phyloP scores from a whole-genome alignment of 1,140 invertebrate species.

The Scaptomyza montana region DNA sequence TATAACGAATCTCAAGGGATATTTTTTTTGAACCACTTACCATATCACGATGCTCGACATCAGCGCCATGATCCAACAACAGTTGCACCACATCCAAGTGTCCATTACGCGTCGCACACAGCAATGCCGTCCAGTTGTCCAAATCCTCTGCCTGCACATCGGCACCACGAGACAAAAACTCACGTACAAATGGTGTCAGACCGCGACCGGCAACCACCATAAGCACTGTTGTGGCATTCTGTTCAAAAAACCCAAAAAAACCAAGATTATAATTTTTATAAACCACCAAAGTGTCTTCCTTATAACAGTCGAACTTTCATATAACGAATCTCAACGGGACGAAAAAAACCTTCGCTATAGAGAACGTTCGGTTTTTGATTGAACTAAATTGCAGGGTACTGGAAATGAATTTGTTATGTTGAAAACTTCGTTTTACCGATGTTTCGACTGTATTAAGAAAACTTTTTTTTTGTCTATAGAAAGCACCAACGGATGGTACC shows the following conservation, averaged over 20 bases:
- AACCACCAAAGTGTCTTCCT: too few species aligned
- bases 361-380: too few species aligned
- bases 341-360: too few species aligned
- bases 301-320: too few species aligned
- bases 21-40: slow-evolving; percentile 84
- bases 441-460: too few species aligned
- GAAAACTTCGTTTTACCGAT: too few species aligned
- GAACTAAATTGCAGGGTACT: too few species aligned
- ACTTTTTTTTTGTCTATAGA: too few species aligned
- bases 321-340: too few species aligned
- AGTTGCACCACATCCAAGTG: slow-evolving; percentile 92
- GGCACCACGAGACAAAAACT: slow-evolving; percentile 93
- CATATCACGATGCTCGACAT: slow-evolving; percentile 96
- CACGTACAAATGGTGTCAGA: slow-evolving; percentile 91
- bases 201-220: slow-evolving; percentile 94
- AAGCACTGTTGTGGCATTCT: slow-evolving; percentile 95
- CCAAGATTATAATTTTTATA: too few species aligned
- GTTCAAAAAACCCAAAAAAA: slow-evolving; percentile 70
- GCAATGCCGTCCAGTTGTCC: slow-evolving; percentile 96
- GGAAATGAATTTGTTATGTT: too few species aligned
- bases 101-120: slow-evolving; percentile 96
- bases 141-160: slow-evolving; percentile 95
- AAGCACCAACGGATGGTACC: too few species aligned
- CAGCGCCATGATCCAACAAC: slow-evolving; percentile 93
- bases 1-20: neutral